phyloP scores from a whole-genome alignment of 2,797 vertebrate species.

The Oryzias sinensis region DNA sequence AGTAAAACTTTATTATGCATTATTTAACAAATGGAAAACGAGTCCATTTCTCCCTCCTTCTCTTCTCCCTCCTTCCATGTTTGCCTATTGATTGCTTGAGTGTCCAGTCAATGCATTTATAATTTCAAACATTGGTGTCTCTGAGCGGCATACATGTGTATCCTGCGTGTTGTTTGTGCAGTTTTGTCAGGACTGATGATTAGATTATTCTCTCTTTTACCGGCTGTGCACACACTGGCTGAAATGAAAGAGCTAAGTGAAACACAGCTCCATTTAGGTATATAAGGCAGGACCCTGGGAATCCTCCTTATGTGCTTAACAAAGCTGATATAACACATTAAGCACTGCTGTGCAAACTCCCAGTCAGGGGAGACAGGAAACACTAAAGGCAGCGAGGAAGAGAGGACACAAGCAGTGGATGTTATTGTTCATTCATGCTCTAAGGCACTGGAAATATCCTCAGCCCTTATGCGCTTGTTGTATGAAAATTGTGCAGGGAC shows the following conservation, averaged over 20 bases:
- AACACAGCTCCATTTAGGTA: constrained; percentile 29
- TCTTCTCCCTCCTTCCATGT: not conserved
- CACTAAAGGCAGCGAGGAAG: constrained; percentile 2
- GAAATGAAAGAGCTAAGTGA: constrained; percentile 59
- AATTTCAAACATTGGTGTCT: constrained; percentile 8
- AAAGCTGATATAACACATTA: constrained; percentile 50
- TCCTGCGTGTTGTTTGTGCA: constrained; percentile 19
- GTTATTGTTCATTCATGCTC: constrained; percentile 5
- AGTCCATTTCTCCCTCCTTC: constrained; percentile 31
- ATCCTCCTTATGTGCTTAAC: constrained; percentile 43
- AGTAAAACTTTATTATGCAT: constrained; percentile 58
- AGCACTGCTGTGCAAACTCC: constrained; percentile 27
- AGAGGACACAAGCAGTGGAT: constrained; percentile 2
- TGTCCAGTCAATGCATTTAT: constrained; percentile 23
- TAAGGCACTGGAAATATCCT: constrained; percentile 1
- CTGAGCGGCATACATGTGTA: not conserved
- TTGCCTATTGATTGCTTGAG: constrained; percentile 9
- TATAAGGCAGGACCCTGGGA: constrained; percentile 36
- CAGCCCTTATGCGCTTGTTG: not conserved
- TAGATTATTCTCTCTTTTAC: constrained; percentile 60
- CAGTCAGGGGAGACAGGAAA: constrained; percentile 13
- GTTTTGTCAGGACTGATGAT: constrained; percentile 57
- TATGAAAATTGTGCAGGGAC: not conserved
- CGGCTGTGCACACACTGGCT: constrained; percentile 54
- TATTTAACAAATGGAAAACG: constrained; percentile 61